These are phyloP conservation scores for Sebastes trivittatus DNA, from an alignment of 2,797 vertebrate species.

Conservation along the genomic window DNA sequence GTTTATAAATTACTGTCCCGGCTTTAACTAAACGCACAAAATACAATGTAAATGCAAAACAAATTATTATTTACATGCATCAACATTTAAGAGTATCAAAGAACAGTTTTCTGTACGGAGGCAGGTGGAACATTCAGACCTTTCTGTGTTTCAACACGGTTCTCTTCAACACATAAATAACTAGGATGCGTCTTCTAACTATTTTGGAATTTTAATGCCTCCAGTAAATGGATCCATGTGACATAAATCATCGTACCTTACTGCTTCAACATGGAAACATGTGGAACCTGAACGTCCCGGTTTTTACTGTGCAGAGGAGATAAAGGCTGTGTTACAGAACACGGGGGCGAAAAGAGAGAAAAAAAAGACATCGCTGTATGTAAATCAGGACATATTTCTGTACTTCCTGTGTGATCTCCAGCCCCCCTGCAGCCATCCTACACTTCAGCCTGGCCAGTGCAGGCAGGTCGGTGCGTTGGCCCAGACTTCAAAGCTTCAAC, in stretches of 20 bases:
- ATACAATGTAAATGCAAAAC: background rate
- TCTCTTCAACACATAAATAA: conserved; percentile 22
- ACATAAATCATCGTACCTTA: conserved; percentile 36
- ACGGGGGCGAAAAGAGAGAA: background rate
- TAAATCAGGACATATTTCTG: conserved; percentile 43
- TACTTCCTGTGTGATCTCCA: conserved; percentile 31
- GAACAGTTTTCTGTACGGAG: background rate
- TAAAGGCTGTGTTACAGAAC: background rate
- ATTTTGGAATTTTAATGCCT: conserved; percentile 45
- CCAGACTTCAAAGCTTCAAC: conserved; percentile 45
- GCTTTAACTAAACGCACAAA: background rate
- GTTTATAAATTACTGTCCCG: background rate
- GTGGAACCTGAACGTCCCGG: conserved; percentile 8
- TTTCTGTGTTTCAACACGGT: background rate
- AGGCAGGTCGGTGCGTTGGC: conserved; percentile 50
- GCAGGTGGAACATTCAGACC: background rate
- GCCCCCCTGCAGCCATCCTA: background rate
- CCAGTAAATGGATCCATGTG: conserved; percentile 47
- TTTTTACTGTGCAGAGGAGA: background rate
- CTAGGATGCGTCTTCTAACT: conserved; percentile 18
- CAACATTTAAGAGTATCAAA: background rate
- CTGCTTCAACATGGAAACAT: conserved; percentile 12
- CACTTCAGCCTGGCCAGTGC: conserved; percentile 14
- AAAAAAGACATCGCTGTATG: background rate
- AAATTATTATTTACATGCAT: background rate